phyloP scores from a whole-genome alignment of 2,797 vertebrate species.

The Cephalopachus bancanus region DNA sequence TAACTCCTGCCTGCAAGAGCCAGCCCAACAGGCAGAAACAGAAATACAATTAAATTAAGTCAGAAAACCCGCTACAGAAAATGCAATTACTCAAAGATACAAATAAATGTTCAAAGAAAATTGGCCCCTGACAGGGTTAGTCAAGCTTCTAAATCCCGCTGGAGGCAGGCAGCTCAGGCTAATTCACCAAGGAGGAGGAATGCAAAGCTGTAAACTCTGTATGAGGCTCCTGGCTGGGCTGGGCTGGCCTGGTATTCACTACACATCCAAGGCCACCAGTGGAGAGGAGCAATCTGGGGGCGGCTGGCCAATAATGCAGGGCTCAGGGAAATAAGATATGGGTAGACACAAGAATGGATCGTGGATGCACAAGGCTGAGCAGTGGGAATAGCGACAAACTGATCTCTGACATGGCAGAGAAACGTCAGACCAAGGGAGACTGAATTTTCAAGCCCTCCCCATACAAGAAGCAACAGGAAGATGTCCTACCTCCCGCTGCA shows the following conservation, averaged over 20 bases:
- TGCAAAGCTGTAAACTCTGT: constrained; percentile 38
- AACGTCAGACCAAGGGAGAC: not conserved
- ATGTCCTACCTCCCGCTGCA: constrained; percentile 95
- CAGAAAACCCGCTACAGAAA: constrained; percentile 84
- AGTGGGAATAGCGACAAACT: not conserved
- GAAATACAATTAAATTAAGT: constrained; percentile 86
- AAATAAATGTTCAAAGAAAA: constrained; percentile 87
- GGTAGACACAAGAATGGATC: not conserved
- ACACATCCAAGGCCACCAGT: not conserved
- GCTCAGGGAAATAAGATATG: constrained; percentile 1
- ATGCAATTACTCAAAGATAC: constrained; percentile 87
- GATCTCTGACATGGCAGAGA: not conserved
- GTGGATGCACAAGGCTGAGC: not conserved
- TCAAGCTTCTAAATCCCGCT: constrained; percentile 85
- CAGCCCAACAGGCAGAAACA: constrained; percentile 81
- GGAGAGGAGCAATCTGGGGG: not conserved
- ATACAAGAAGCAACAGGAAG: not conserved
- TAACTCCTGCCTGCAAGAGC: constrained; percentile 70
- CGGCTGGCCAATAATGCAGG: not conserved
- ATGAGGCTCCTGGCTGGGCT: constrained; percentile 7
- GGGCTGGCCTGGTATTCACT: not conserved
- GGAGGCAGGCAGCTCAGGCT: constrained; percentile 78
- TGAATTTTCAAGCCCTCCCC: not conserved
- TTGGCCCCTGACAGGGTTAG: constrained; percentile 87
- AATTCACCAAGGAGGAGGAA: constrained; percentile 72